phyloP scores from a whole-genome alignment of 2,797 vertebrate species.

The Poecile montanus region DNA sequence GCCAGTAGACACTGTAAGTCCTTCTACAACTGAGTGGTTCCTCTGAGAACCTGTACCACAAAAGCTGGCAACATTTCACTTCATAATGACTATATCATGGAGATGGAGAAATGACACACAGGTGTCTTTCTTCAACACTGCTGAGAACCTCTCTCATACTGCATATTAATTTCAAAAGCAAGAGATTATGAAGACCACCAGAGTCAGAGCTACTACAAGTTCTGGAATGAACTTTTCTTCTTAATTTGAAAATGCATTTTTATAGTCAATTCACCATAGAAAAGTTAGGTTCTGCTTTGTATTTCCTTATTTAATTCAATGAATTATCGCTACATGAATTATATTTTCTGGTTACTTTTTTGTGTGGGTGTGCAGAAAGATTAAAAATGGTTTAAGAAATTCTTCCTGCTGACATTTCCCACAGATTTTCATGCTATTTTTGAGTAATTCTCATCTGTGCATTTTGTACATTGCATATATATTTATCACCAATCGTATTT shows the following conservation, averaged over 20 bases:
- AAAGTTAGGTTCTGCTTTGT: background rate
- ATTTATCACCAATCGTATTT: background rate
- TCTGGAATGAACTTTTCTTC: background rate
- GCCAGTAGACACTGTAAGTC: background rate
- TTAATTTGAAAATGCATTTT: background rate
- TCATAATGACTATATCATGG: background rate
- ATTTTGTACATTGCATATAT: background rate
- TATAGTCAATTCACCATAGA: background rate
- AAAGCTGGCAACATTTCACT: background rate
- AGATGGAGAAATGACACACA: background rate
- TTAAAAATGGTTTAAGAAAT: background rate
- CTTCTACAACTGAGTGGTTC: background rate
- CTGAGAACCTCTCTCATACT: background rate
- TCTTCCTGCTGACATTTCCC: conserved; percentile 8
- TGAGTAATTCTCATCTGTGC: background rate
- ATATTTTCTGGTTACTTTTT: background rate
- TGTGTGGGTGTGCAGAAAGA: background rate
- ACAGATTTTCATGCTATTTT: background rate
- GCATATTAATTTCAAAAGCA: background rate
- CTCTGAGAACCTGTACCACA: background rate
- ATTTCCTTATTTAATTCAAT: background rate
- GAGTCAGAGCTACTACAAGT: background rate
- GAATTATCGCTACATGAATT: background rate
- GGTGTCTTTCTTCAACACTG: background rate
- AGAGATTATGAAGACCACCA: background rate